Evolutionary conservation across 2,888 invertebrate genomes (phyloP).

Genomic region (Scaptomyza parva): DNA sequence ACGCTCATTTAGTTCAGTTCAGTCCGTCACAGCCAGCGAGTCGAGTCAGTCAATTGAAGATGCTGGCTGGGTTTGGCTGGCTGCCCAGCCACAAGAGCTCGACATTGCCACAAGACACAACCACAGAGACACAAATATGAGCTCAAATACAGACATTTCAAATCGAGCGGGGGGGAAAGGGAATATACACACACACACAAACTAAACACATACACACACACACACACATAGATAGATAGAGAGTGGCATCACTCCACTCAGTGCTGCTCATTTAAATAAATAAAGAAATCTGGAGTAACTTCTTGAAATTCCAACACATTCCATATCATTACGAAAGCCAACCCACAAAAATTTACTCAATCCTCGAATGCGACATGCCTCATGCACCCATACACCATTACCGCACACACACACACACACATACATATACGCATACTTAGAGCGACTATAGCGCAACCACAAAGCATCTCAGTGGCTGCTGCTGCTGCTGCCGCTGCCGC

Average conservation of each 20-base stretch:
- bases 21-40: constrained; percentile 50
- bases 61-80: constrained; percentile 64
- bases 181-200: constrained; percentile 1
- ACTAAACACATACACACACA: not conserved
- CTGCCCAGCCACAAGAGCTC: constrained; percentile 43
- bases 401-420: constrained; percentile 9
- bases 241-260: constrained; percentile 55
- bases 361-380: constrained; percentile 74
- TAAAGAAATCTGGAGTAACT: constrained; percentile 81
- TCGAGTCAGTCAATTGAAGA: constrained; percentile 75
- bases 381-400: constrained; percentile 39
- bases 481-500: constrained; percentile 42
- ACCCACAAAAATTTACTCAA: constrained; percentile 81
- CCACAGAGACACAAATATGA: constrained; percentile 37
- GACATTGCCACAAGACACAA: constrained; percentile 26
- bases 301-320: constrained; percentile 82
- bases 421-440: constrained; percentile 35
- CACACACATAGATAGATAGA: constrained; percentile 25
- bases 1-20: constrained; percentile 69
- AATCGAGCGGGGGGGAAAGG: constrained; percentile 3
- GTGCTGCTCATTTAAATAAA: constrained; percentile 81
- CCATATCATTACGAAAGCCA: constrained; percentile 80
- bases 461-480: constrained; percentile 58
- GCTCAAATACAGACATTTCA: constrained; percentile 51
- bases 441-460: constrained; percentile 54